Evolutionary conservation across 2,113 vertebrate genomes (phyloP).

Genomic region (Osmerus eperlanus): DNA sequence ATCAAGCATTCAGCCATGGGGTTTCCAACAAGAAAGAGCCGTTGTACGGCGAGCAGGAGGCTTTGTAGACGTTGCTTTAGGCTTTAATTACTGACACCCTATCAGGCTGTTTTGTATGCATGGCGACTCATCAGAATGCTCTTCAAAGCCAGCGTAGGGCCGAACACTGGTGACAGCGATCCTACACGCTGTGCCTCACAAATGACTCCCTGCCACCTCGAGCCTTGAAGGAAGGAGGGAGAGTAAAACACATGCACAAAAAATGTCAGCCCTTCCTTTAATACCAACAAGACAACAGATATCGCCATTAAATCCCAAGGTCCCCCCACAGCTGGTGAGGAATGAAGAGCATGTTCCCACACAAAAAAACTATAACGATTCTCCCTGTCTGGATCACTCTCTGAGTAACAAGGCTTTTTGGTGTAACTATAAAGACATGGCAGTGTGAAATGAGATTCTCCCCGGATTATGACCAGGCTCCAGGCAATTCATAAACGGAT

Average conservation of each 20-base stretch:
- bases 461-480: no score
- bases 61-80: constrained; percentile 58
- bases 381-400: background rate
- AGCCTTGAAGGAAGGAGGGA: no score
- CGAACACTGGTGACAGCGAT: constrained; percentile 27
- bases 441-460: no score
- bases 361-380: background rate
- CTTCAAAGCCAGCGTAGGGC: constrained; percentile 55
- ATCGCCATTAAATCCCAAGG: background rate
- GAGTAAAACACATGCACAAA: background rate
- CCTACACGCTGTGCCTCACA: background rate
- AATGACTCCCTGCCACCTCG: constrained; percentile 15
- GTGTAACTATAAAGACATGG: no score
- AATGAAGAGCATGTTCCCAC: background rate
- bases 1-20: constrained; percentile 43
- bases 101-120: constrained; percentile 59
- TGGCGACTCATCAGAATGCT: constrained; percentile 58
- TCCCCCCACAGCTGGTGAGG: no score
- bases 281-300: constrained; percentile 2
- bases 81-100: constrained; percentile 64
- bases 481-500: no score
- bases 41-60: constrained; percentile 55
- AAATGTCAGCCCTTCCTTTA: constrained; percentile 13
- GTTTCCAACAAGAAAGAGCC: constrained; percentile 41
- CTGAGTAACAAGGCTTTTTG: background rate